Evolutionary conservation across 1,140 invertebrate genomes (phyloP), one percentile per base, ranked within the genome.

Genomic region (Caenorhabditis latens): DNA sequence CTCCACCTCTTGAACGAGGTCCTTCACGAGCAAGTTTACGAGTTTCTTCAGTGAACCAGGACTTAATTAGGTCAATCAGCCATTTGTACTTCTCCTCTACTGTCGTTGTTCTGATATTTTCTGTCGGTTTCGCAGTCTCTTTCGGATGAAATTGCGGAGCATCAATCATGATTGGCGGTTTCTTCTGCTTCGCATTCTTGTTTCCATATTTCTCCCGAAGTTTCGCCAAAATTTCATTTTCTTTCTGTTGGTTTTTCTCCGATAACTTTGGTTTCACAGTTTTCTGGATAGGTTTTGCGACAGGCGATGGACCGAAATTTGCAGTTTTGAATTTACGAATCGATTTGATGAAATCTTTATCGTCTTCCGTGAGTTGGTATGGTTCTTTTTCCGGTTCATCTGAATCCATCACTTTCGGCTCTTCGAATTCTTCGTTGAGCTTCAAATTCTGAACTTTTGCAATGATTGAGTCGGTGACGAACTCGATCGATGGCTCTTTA

Each of bases 281-380:
- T n/a, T 24, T 75, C n/a, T 75, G 9, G 0, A 40, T 40, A 46
- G 16, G 13, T n/a, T 75, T 75, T 42, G 42, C 11, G n/a, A 16
- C 6, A 11, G 16, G 5, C 4, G 43, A 2, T 8, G 43, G 40
- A 3, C 71, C 46, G 46, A 79, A 79, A 79, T 79, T 79, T 4
- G 46, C 5, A 2, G 14, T 50, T 24, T n/a, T n/a, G 14, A 79
- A 79, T 50, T 79, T 4, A 4, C 14, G 6, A 13, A 79, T 79
- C 4, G 71, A 79, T 79, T 79, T 79, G 46, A 79, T 79, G 14
- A 79, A 79, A 0, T 79, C 71, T 24, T 50, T 79, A 42, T 79
- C 71, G 19, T 79, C 71, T 0, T 50, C 46, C 24, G 71, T 79
- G n/a, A 79, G 24, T 50, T 48, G 53, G 14, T 50, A 79, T 4